phyloP scores from a whole-genome alignment of 2,888 invertebrate species.

The Orthonychiurus folsomi region DNA sequence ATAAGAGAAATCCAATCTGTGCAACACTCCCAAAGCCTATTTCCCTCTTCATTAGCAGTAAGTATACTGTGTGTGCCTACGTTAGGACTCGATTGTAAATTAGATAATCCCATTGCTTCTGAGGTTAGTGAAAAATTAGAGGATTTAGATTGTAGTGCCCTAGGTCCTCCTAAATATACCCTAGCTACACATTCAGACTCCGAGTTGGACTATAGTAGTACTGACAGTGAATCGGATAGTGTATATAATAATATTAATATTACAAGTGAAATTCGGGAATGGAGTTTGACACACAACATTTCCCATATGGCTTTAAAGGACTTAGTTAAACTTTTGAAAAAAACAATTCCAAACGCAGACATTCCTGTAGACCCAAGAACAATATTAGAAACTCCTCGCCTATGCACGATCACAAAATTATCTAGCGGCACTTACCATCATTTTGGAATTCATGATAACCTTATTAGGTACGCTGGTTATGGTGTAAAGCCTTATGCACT shows the following conservation, averaged over 20 bases:
- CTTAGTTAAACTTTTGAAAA: constrained; percentile 9
- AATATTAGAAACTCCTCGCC: constrained; percentile 16
- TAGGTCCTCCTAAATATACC: too few relatives aligned
- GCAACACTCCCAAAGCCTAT: too few relatives aligned
- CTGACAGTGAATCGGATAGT: not conserved
- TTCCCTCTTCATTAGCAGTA: too few relatives aligned
- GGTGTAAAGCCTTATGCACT: not conserved
- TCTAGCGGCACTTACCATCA: constrained; percentile 16
- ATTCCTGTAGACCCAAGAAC: constrained; percentile 13
- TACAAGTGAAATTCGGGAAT: constrained; percentile 6
- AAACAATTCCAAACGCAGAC: not conserved
- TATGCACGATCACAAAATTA: not conserved
- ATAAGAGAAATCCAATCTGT: constrained; percentile 5
- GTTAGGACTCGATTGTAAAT: too few relatives aligned
- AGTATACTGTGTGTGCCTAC: too few relatives aligned
- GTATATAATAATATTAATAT: not conserved
- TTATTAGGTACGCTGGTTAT: not conserved
- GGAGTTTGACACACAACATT: constrained; percentile 19
- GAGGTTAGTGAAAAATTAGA: too few relatives aligned
- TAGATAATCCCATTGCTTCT: too few relatives aligned
- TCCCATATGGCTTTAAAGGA: constrained; percentile 15
- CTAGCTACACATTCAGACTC: too few relatives aligned
- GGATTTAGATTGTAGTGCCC: too few relatives aligned
- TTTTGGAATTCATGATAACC: constrained; percentile 13
- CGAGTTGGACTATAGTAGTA: not conserved